Percentiles rank a stretch among this genome's conserved stretches.
These are phyloP conservation scores for Epicauta chinensis DNA, from an alignment of 1,140 invertebrate species.

Conservation along the genomic window DNA sequence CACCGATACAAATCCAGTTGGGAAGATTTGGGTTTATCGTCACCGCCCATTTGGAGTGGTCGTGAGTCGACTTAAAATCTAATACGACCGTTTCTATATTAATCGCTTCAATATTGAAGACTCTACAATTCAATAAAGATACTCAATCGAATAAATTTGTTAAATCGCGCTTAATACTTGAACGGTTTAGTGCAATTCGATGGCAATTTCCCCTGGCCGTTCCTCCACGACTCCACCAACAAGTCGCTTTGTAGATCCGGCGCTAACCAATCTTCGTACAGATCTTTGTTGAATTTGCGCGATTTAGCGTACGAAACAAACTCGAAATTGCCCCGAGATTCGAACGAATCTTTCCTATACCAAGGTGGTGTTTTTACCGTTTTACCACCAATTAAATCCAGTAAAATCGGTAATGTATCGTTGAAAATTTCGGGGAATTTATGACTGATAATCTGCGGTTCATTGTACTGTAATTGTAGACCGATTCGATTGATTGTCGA, in stretches of 20 bases:
- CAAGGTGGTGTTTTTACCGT: conserved; percentile 58
- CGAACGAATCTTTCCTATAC: conserved; percentile 52
- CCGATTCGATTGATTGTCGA: conserved; percentile 64
- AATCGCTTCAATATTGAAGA: conserved; percentile 61
- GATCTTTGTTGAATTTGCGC: conserved; percentile 68
- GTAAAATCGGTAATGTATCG: conserved; percentile 51
- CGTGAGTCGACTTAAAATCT: conserved; percentile 64
- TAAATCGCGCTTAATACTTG: conserved; percentile 37
- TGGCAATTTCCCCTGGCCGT: conserved; percentile 65
- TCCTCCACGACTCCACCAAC: conserved; percentile 81
- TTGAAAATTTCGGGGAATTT: conserved; percentile 51
- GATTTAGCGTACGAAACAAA: conserved; percentile 78
- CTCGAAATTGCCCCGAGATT: conserved; percentile 49
- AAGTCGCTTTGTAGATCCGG: conserved; percentile 62
- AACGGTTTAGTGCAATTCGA: conserved; percentile 59
- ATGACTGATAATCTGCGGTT: conserved; percentile 60
- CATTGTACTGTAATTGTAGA: conserved; percentile 67
- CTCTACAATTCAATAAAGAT: conserved; percentile 48
- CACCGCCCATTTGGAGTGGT: conserved; percentile 93
- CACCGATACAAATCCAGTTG: conserved; percentile 82
- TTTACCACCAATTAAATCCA: conserved; percentile 53
- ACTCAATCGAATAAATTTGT: conserved; percentile 8
- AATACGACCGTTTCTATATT: conserved; percentile 48
- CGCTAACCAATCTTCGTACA: conserved; percentile 79
- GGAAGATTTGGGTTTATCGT: conserved; percentile 43